Evolutionary conservation across 1,140 invertebrate genomes (phyloP).

Genomic region (Pantala flavescens): DNA sequence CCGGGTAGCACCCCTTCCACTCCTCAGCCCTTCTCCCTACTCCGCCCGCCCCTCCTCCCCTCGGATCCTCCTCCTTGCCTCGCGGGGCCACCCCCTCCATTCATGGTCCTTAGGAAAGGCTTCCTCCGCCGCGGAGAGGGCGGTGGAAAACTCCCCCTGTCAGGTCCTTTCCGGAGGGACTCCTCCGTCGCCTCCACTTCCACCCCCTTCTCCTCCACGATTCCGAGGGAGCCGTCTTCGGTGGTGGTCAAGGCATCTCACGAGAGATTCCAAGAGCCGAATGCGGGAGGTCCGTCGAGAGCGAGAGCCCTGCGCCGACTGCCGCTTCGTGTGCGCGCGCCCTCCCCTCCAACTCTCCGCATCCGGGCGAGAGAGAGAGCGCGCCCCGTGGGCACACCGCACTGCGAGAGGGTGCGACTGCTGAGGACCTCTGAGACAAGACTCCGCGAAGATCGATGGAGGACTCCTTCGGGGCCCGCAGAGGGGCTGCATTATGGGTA

Average conservation of each 20-base stretch:
- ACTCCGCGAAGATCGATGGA: too few relatives aligned
- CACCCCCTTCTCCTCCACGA: neutral
- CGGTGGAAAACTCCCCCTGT: too few relatives aligned
- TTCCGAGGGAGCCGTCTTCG: neutral
- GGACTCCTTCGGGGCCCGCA: too few relatives aligned
- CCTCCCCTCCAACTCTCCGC: neutral
- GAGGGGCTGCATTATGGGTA: too few relatives aligned
- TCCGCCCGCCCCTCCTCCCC: neutral
- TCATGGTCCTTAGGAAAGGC: neutral
- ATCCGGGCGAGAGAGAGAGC: neutral
- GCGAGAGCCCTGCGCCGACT: neutral
- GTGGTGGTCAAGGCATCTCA: neutral
- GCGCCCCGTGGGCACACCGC: neutral
- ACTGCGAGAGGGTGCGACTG: neutral
- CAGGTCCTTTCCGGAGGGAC: neutral
- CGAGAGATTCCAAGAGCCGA: neutral
- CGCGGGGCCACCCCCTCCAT: neutral
- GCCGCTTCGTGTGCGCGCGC: neutral
- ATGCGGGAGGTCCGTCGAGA: neutral
- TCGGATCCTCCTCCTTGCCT: neutral
- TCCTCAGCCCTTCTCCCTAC: neutral
- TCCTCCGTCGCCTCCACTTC: neutral
- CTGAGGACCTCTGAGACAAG: too few relatives aligned
- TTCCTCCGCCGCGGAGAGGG: neutral
- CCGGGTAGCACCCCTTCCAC: neutral